Evolutionary conservation across 2,113 vertebrate genomes (phyloP), one percentile per base, ranked within the genome.

Genomic region (Cacatua alba): DNA sequence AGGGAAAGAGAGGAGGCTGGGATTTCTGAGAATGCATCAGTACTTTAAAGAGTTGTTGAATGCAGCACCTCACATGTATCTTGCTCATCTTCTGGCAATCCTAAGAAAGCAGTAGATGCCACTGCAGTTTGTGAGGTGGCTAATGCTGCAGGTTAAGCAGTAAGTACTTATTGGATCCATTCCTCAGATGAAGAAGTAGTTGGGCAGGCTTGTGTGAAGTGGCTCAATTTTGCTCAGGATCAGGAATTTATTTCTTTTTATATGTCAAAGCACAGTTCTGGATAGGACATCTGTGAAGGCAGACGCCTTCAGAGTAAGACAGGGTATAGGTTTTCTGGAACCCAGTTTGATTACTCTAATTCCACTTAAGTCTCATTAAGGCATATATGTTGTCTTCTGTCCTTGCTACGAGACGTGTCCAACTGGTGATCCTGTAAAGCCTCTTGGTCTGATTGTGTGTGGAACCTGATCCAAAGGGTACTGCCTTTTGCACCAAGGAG

Each of bases 51-150:
- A 92, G 25, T 76, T 86, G 23, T 75, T 85, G 52, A 68, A 33
- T 70, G 48, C 23, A 33, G 1, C 62, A 51, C 65, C 70, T 94
- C 37, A 37, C 26, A 2, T 88, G 13, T 28, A 51, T 91, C 59
- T 95, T 94, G 44, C 48, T 94, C 86, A 41, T 77, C 21, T n/a
- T 92, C 79, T 86, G 77, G 67, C 52, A 44, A 19, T 86, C n/a
- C 41, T 77, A 55, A 72, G 84, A 64, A 91, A 55, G 52, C 80
- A 80, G 52, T 44, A 79, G 20, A 80, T 92, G 44, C 37, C 31
- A 43, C 35, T 51, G 75, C 24, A 2, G 11, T 77, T 94, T 84
- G 41, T 81, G 59, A 94, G 92, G 83, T 70, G 71, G 48, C 82
- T 90, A 68, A 62, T 72, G 63, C 71, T 80, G 52, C 80, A 76